Evolutionary conservation across 35 echinoderm and acorn worm genomes (phyloP).

Genomic region (Eucidaris tribuloides): DNA sequence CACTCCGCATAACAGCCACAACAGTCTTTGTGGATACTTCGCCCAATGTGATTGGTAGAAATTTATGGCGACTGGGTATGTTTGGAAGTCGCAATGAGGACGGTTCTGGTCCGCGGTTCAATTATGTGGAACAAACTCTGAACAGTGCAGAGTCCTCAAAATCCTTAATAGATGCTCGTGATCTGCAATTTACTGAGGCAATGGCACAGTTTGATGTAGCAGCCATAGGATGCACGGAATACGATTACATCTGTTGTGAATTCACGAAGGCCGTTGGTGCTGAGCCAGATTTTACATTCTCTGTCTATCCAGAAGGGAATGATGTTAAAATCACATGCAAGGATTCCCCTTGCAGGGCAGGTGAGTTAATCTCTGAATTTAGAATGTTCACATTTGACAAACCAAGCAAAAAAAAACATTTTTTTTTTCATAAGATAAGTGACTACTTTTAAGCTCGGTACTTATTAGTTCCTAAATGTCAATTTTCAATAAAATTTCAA

Average conservation of each 20-base stretch:
- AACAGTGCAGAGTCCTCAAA: slow-evolving; percentile 22
- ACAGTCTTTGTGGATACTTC: slow-evolving; percentile 40
- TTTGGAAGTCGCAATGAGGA: slow-evolving; percentile 62
- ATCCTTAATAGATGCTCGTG: neutral
- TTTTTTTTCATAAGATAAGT: no score
- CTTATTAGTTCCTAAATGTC: no score
- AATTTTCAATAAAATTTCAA: no score
- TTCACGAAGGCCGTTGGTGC: slow-evolving; percentile 55
- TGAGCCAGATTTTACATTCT: slow-evolving; percentile 62
- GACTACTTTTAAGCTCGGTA: no score
- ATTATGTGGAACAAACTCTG: slow-evolving; percentile 75
- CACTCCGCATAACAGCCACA: slow-evolving; percentile 47
- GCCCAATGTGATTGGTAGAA: slow-evolving; percentile 51
- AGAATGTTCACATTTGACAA: no score
- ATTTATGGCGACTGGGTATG: slow-evolving; percentile 78
- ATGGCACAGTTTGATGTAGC: slow-evolving; percentile 61
- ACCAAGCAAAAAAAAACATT: no score
- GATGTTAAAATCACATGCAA: slow-evolving; percentile 55
- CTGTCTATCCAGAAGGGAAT: slow-evolving; percentile 30
- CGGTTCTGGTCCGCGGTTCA: slow-evolving; percentile 69
- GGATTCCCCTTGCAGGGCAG: slow-evolving; percentile 37
- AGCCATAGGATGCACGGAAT: slow-evolving; percentile 76
- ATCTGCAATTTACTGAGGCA: slow-evolving; percentile 28
- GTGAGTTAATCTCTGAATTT: no score
- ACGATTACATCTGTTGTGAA: slow-evolving; percentile 65